Evolutionary conservation across 2,113 vertebrate genomes (phyloP).

Genomic region (Urocitellus parryii): DNA sequence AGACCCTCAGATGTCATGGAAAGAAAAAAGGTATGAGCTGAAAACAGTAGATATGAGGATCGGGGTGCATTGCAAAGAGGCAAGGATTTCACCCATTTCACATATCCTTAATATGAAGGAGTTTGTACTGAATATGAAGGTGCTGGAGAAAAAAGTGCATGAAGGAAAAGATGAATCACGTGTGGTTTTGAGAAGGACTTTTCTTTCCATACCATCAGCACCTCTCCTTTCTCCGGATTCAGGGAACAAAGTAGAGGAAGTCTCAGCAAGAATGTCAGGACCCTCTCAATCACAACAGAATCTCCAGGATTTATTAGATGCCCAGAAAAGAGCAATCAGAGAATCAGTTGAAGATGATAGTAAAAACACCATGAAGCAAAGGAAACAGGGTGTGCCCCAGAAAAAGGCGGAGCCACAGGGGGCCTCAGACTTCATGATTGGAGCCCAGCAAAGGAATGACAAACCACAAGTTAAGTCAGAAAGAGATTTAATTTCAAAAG

Average conservation of each 20-base stretch:
- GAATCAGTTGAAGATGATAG: background rate
- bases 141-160: background rate
- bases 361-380: background rate
- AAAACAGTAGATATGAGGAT: background rate
- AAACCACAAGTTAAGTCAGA: background rate
- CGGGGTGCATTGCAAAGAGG: background rate
- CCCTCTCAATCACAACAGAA: background rate
- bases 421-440: background rate
- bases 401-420: background rate
- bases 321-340: background rate
- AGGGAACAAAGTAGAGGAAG: background rate
- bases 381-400: rapidly evolving
- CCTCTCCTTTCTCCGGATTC: background rate
- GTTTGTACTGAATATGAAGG: constrained; percentile 54
- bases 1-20: background rate
- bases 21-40: background rate
- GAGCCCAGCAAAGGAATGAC: background rate
- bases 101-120: constrained; percentile 6
- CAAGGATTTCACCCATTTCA: background rate
- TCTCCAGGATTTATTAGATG: background rate
- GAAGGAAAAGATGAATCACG: background rate
- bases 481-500: background rate
- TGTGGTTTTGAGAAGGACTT: background rate
- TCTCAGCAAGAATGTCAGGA: background rate
- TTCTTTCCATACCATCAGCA: background rate